Evolutionary conservation across 1,140 invertebrate species (phyloP).

Genomic region (Conus betulinus): DNA sequence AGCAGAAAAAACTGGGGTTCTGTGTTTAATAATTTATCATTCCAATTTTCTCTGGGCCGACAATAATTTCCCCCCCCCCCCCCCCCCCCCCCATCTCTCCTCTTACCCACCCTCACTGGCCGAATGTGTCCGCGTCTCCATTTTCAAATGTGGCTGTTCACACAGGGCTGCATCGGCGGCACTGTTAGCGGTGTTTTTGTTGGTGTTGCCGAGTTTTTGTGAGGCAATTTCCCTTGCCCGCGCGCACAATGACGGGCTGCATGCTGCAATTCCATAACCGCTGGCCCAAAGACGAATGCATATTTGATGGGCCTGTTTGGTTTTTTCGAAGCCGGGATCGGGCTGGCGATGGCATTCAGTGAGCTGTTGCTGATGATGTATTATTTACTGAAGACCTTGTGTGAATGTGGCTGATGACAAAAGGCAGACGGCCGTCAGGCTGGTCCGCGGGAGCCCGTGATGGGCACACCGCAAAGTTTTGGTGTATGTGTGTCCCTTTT

Average conservation of each 20-base stretch:
- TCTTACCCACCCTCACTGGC: neutral
- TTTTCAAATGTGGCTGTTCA: neutral
- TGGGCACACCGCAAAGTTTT: no score
- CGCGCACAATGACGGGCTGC: neutral
- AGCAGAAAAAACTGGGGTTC: neutral
- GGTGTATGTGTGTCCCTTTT: no score
- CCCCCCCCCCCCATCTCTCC: neutral
- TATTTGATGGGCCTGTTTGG: constrained; percentile 16
- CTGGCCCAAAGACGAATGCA: neutral
- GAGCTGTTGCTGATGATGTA: constrained; percentile 16
- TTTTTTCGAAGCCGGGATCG: neutral
- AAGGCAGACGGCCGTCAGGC: neutral
- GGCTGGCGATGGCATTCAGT: neutral
- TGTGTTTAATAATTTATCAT: constrained; percentile 8
- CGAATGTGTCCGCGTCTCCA: neutral
- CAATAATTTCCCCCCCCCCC: neutral
- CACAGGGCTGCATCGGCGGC: neutral
- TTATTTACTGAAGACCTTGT: constrained; percentile 14
- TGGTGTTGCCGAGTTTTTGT: neutral
- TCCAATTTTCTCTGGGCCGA: neutral
- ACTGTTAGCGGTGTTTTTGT: neutral
- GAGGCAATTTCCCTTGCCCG: neutral
- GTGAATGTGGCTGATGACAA: neutral
- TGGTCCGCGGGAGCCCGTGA: no score
- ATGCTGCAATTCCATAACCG: constrained; percentile 13